These are phyloP conservation scores for Numida meleagris DNA, from an alignment of 2,113 vertebrate genomes.

Conservation along the genomic window DNA sequence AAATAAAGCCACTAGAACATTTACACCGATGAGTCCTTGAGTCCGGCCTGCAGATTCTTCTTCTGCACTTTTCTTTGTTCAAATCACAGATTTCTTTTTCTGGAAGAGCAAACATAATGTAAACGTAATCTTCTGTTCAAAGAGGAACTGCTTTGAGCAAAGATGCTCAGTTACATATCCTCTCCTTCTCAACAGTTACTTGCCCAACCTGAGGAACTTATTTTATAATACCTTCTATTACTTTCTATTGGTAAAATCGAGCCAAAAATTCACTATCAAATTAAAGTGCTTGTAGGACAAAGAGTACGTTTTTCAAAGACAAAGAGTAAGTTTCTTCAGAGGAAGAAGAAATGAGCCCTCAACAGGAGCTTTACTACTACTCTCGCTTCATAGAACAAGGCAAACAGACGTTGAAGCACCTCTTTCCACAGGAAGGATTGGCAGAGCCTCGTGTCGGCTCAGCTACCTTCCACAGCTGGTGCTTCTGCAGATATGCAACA, in stretches of 20 bases:
- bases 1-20: slow-evolving; percentile 84
- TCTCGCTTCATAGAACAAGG: neutral
- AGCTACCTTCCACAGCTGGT: neutral
- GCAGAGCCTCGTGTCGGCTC: neutral
- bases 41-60: slow-evolving; percentile 72
- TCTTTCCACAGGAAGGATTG: neutral
- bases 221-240: neutral
- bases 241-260: neutral
- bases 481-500: neutral
- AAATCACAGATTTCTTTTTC: slow-evolving; percentile 71
- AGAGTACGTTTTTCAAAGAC: too few relatives aligned
- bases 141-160: neutral
- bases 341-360: neutral
- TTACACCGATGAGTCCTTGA: slow-evolving; percentile 67
- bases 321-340: neutral
- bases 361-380: neutral
- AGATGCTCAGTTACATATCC: neutral
- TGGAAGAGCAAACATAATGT: slow-evolving; percentile 45
- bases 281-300: neutral
- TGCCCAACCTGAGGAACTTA: neutral
- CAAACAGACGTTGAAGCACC: neutral
- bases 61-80: slow-evolving; percentile 68
- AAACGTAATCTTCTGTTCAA: neutral
- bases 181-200: neutral
- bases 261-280: neutral